Evolutionary conservation across 1,140 invertebrate genomes (phyloP), one percentile per base, ranked within the genome.

Genomic region (Drosophila suzukii): DNA sequence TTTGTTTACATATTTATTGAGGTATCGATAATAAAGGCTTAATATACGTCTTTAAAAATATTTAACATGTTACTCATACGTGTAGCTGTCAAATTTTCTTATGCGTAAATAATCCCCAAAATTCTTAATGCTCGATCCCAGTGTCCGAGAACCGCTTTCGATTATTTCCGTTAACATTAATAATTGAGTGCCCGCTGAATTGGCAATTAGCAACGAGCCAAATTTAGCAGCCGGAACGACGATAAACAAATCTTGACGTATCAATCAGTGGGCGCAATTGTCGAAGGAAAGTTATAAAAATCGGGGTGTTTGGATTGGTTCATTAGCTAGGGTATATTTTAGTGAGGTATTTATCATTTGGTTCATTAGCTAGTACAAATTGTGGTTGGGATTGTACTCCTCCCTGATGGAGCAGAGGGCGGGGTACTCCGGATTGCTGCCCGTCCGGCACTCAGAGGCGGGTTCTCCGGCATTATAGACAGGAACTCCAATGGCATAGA

Each of bases 341-440:
- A n/a, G 15, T 63, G 30, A 13, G 7, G 11, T 43, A 46, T 17
- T 39, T 11, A 50, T 32, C 27, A 39, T 53, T 63, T 63, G 57
- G 30, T 62, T 36, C 11, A 60, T 76, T 58, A 38, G 60, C 65
- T 71, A 43, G 13, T 47, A 53, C 6, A 57, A 30, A 83, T 90
- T 91, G 24, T 89, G 90, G 78, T 92, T 92, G 8, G 91, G 91
- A 75, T 92, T 89, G 30, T 88, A 79, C 65, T 85, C 58, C 24
- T 92, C 91, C 12, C 70, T 65, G 11, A 55, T 34, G 4, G 88
- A 88, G n/a, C 91, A 92, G 20, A 92, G 56, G 0, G 79, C 74
- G 2, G 79, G 63, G 53, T 90, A 92, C 0, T 75, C 39, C 5
- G 82, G 80, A 79, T 92, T 92, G 0, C 65, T 15, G 32, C 91